A percentile compares a stretch with the other conserved stretches of the same genome.
These are phyloP conservation scores for Spizaetus ornatus DNA, from an alignment of 2,113 vertebrate species.

Conservation along the genomic window DNA sequence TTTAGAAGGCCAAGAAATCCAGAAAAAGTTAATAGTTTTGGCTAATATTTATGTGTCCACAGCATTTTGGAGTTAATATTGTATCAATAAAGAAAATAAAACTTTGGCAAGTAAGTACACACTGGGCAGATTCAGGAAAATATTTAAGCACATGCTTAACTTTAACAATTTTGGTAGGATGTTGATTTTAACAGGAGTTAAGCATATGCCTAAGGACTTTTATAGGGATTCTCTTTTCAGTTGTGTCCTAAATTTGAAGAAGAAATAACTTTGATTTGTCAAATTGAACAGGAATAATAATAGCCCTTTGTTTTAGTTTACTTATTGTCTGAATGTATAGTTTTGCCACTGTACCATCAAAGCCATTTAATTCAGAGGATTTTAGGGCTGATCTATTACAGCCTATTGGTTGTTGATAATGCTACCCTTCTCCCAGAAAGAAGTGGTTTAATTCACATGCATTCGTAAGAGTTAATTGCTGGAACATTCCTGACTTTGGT, in stretches of 20 bases:
- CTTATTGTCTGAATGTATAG: not conserved
- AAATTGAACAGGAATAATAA: not conserved
- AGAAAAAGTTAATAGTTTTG: constrained; percentile 13
- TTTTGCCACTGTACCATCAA: not conserved
- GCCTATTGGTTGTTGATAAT: not conserved
- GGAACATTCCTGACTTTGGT: constrained; percentile 67
- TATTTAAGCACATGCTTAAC: not conserved
- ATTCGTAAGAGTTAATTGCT: constrained; percentile 58
- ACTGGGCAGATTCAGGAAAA: not conserved
- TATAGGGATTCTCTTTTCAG: not conserved
- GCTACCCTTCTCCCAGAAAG: not conserved
- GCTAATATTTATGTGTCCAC: constrained; percentile 27
- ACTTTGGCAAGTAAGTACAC: not conserved
- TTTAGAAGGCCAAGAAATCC: constrained; percentile 21
- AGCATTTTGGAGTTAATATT: constrained; percentile 10
- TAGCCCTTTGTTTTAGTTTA: not conserved
- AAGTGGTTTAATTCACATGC: not conserved
- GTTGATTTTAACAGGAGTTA: constrained; percentile 18
- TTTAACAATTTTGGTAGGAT: not conserved
- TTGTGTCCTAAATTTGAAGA: not conserved
- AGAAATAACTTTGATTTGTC: not conserved
- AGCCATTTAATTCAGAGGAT: not conserved
- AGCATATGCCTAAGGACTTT: not conserved
- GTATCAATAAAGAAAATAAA: constrained; percentile 11
- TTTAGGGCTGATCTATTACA: not conserved